These are phyloP conservation scores for Gobionotothen gibberifrons DNA, from an alignment of 2,797 vertebrate genomes.

Conservation along the genomic window DNA sequence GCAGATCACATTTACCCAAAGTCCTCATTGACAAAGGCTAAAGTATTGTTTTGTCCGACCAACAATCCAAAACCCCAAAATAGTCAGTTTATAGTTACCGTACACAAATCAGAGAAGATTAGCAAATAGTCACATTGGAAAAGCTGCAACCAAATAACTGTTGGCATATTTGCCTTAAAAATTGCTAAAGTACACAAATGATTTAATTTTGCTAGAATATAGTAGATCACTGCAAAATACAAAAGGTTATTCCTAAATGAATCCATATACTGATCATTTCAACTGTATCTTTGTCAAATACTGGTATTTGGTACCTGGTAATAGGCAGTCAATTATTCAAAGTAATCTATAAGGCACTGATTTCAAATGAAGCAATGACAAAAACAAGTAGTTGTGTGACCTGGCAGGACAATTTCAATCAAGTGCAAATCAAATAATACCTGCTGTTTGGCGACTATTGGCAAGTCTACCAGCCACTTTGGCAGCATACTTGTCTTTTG, in stretches of 20 bases:
- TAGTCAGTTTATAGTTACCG: background rate
- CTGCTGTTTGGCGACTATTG: constrained; percentile 22
- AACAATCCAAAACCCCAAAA: background rate
- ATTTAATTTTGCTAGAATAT: no score
- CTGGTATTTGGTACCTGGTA: background rate
- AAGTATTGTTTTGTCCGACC: background rate
- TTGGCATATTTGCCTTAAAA: background rate
- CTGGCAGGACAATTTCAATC: background rate
- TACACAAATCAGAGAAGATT: background rate
- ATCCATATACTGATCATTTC: background rate
- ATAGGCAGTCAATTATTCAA: background rate
- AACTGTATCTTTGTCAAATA: background rate
- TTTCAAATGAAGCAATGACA: constrained; percentile 4
- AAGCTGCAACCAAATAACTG: background rate
- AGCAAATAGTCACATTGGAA: background rate
- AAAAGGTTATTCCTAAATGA: background rate
- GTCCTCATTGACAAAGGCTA: background rate
- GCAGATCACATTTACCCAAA: background rate
- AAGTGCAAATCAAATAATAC: constrained; percentile 12
- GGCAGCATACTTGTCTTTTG: constrained; percentile 9
- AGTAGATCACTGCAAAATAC: background rate
- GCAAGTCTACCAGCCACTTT: constrained; percentile 5
- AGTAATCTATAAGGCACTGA: background rate
- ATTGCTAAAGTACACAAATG: no score
- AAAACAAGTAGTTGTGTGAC: constrained; percentile 21